Evolutionary conservation across 2,113 vertebrate species (phyloP).

Genomic region (Gambusia holbrooki): DNA sequence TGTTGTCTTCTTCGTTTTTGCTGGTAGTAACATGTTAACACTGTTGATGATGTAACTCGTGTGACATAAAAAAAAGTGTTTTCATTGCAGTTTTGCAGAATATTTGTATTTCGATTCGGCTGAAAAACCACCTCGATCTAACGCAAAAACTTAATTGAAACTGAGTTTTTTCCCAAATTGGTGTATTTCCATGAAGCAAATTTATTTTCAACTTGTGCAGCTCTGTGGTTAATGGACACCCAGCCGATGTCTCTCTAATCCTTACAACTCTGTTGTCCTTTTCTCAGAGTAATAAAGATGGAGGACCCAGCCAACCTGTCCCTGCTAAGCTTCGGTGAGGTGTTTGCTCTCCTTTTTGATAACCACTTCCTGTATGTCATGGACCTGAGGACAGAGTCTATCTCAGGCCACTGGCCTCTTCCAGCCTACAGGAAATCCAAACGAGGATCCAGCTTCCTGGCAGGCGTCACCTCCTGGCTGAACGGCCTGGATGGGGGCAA

Average conservation of each 20-base stretch:
- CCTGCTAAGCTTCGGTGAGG: conserved; percentile 93
- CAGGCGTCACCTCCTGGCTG: conserved; percentile 93
- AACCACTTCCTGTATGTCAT: conserved; percentile 95
- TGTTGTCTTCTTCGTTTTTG: no score
- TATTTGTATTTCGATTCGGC: no score
- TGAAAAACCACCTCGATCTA: no score
- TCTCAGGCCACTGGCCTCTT: conserved; percentile 95
- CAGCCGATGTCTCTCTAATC: neutral
- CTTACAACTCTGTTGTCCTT: conserved; percentile 20
- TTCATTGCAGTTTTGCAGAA: no score
- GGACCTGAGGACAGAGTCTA: conserved; percentile 94
- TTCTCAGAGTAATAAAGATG: conserved; percentile 92
- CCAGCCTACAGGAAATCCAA: conserved; percentile 98
- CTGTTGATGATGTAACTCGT: no score
- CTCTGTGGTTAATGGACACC: no score
- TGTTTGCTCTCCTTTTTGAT: conserved; percentile 97
- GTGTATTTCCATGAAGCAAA: no score
- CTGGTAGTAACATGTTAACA: no score
- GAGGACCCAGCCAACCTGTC: conserved; percentile 91
- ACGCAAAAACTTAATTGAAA: no score
- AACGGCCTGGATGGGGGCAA: conserved; percentile 93
- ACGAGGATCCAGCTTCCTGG: conserved; percentile 95
- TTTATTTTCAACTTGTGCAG: no score
- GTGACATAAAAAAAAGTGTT: no score
- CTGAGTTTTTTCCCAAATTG: no score